Conservation (phyloP, 2,888 invertebrate genomes). For the Autographa gamma region DNA sequence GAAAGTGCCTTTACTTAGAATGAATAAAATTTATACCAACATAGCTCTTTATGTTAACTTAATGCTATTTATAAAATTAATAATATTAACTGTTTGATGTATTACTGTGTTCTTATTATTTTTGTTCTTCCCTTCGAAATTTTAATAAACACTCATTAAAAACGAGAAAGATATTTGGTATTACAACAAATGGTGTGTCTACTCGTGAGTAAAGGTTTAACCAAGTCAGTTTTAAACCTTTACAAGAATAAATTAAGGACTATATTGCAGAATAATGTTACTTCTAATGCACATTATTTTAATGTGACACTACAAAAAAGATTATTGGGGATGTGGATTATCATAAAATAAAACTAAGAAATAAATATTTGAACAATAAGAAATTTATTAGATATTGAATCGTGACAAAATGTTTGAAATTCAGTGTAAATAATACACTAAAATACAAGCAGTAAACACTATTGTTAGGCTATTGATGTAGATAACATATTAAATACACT, state of each 20-base stretch:
- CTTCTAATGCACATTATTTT: not conserved
- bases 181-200: not conserved
- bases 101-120: conserved; percentile 69
- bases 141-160: not conserved
- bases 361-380: conserved; percentile 72
- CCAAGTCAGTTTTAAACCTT: too few species aligned
- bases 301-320: not conserved
- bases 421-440: conserved; percentile 76
- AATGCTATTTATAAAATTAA: conserved; percentile 88
- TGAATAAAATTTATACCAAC: conserved; percentile 88
- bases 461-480: conserved; percentile 76
- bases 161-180: not conserved
- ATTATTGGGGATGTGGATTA: not conserved
- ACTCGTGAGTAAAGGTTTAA: too few species aligned
- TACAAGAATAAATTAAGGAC: not conserved
- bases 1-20: conserved; percentile 88
- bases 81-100: conserved; percentile 89
- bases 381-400: conserved; percentile 79
- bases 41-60: conserved; percentile 89
- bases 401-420: conserved; percentile 75
- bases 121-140: conserved; percentile 24
- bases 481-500: conserved; percentile 71
- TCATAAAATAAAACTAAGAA: conserved; percentile 13
- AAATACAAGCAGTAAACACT: conserved; percentile 77
- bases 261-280: not conserved